Percentiles rank a stretch among this genome's conserved stretches.
These are phyloP conservation scores for Ganaspis brasiliensis DNA, from an alignment of 2,888 invertebrate species.

Conservation along the genomic window DNA sequence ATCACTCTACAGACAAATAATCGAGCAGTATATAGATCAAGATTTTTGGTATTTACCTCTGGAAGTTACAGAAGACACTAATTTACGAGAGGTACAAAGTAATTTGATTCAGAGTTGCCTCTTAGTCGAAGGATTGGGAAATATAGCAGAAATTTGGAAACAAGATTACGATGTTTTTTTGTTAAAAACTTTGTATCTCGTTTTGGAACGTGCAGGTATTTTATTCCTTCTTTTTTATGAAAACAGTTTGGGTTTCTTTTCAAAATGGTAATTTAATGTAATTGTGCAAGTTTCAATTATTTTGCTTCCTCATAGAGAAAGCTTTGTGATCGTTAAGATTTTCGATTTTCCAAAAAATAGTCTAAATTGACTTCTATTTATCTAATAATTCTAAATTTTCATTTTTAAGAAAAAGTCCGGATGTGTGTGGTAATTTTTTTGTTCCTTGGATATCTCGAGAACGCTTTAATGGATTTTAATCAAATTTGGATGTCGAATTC, in stretches of 20 bases:
- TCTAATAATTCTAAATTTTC: no score
- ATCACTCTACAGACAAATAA: conserved; percentile 70
- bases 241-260: no score
- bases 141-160: conserved; percentile 83
- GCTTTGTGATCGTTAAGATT: not conserved
- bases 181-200: conserved; percentile 85
- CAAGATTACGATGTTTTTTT: conserved; percentile 84
- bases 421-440: no score
- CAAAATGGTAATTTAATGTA: not conserved
- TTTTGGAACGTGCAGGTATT: conserved; percentile 88
- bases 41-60: conserved; percentile 75
- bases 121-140: conserved; percentile 87
- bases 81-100: conserved; percentile 81
- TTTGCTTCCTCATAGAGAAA: no score
- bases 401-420: no score
- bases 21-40: conserved; percentile 69
- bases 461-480: no score
- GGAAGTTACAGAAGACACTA: conserved; percentile 65
- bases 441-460: no score
- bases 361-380: no score
- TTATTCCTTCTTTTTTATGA: not conserved
- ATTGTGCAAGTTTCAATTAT: no score
- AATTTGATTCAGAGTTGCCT: conserved; percentile 87
- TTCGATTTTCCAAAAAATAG: no score
- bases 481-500: no score